Evolutionary conservation across 2,113 vertebrate genomes (phyloP).

Genomic region (Ptychochromis oligacanthus): DNA sequence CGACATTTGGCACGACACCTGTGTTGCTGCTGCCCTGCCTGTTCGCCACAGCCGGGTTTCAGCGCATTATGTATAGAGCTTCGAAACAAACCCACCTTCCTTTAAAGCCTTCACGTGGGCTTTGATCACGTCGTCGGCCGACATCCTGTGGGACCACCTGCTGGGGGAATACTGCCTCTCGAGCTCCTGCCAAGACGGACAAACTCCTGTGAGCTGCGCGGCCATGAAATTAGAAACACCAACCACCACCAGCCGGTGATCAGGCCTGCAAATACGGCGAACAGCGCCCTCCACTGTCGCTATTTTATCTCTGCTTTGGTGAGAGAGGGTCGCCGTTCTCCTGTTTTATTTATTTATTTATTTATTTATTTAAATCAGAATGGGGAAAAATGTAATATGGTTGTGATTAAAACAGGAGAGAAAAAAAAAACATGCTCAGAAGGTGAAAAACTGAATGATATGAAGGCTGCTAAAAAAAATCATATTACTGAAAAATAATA

Average conservation of each 20-base stretch:
- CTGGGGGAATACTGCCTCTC: slow-evolving; percentile 88
- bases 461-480: not conserved
- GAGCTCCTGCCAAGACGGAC: slow-evolving; percentile 80
- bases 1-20: slow-evolving; percentile 15
- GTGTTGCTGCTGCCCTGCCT: not conserved
- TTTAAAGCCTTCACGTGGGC: slow-evolving; percentile 76
- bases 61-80: not conserved
- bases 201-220: not conserved
- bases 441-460: not conserved
- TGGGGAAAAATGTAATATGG: not conserved
- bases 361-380: not conserved
- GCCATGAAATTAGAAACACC: slow-evolving; percentile 26
- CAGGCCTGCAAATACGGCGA: not conserved
- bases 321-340: too few species aligned
- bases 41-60: not conserved
- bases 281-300: slow-evolving; percentile 46
- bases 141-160: slow-evolving; percentile 85
- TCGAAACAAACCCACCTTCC: slow-evolving; percentile 79
- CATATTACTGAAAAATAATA: not conserved
- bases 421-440: not conserved
- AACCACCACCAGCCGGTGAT: not conserved
- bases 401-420: not conserved
- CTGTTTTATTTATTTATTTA: too few species aligned
- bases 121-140: slow-evolving; percentile 80
- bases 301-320: not conserved